Conservation (phyloP, 1,140 invertebrate species). For the Drosophila quadrilineata region DNA sequence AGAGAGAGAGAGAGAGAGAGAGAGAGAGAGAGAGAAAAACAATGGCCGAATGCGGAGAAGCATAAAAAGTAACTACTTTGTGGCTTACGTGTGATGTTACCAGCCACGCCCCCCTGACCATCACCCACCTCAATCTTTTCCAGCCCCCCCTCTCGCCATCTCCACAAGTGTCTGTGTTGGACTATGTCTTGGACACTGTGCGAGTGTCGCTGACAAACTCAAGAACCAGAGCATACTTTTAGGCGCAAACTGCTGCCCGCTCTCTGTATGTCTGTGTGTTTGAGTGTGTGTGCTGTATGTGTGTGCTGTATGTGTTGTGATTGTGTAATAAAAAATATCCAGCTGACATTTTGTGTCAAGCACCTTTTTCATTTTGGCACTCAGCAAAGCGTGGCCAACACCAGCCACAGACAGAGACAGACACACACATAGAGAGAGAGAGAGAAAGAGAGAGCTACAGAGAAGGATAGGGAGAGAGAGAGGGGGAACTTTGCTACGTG, state of each 20-base stretch:
- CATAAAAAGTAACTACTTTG: constrained; percentile 78
- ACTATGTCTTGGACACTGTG: constrained; percentile 1
- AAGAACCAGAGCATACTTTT: constrained; percentile 39
- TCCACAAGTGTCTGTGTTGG: constrained; percentile 13
- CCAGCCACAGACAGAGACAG: too few relatives aligned
- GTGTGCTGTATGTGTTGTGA: constrained; percentile 55
- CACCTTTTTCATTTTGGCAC: constrained; percentile 79
- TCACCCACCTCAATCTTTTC: too few relatives aligned
- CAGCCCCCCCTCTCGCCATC: too few relatives aligned
- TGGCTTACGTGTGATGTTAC: constrained; percentile 66
- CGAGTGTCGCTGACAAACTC: constrained; percentile 20
- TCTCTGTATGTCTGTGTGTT: background rate
- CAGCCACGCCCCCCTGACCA: too few relatives aligned
- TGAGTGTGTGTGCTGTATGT: constrained; percentile 7
- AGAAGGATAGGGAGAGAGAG: too few relatives aligned
- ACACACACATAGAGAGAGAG: too few relatives aligned
- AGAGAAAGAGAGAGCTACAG: too few relatives aligned
- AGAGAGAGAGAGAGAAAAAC: too few relatives aligned
- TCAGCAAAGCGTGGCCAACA: constrained; percentile 55
- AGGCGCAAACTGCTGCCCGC: constrained; percentile 21
- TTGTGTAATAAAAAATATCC: constrained; percentile 80
- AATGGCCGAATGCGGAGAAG: constrained; percentile 45
- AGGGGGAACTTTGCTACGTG: too few relatives aligned
- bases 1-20: too few relatives aligned
- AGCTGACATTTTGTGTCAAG: constrained; percentile 80